A percentile compares a stretch with the other conserved stretches of the same genome.
phyloP scores from a whole-genome alignment of 2,797 vertebrate genomes.

The Miichthys miiuy region DNA sequence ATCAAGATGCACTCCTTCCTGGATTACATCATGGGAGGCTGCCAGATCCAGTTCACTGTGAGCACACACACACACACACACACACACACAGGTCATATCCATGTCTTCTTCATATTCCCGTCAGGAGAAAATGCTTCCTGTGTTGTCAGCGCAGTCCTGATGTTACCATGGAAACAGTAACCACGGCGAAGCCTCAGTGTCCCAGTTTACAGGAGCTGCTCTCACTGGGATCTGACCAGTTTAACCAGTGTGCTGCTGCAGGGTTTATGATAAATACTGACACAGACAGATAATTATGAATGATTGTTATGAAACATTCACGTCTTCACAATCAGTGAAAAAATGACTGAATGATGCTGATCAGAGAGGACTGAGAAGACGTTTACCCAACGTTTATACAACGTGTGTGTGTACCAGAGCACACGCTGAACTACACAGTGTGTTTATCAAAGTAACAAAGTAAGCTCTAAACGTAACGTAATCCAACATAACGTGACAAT shows the following conservation, averaged over 20 bases:
- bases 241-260: not conserved
- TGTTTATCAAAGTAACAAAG: too few relatives aligned
- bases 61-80: constrained; percentile 59
- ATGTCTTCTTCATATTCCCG: not conserved
- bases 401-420: too few relatives aligned
- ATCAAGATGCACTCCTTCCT: constrained; percentile 93
- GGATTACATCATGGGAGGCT: constrained; percentile 93
- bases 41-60: constrained; percentile 93
- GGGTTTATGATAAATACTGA: too few relatives aligned
- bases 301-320: too few relatives aligned
- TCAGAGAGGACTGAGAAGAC: too few relatives aligned
- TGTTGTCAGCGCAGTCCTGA: not conserved
- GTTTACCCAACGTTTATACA: too few relatives aligned
- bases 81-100: not conserved
- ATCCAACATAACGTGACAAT: too few relatives aligned
- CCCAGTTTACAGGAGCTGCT: constrained; percentile 45
- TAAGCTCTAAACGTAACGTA: too few relatives aligned
- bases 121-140: not conserved
- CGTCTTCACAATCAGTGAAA: too few relatives aligned
- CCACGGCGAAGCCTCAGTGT: constrained; percentile 46
- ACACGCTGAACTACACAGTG: too few relatives aligned
- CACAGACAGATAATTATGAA: too few relatives aligned
- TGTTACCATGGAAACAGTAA: constrained; percentile 60
- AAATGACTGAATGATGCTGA: too few relatives aligned
- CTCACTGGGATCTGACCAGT: constrained; percentile 35